Evolutionary conservation across 1,140 invertebrate species (phyloP).

Genomic region (Zelostemma sp.): DNA sequence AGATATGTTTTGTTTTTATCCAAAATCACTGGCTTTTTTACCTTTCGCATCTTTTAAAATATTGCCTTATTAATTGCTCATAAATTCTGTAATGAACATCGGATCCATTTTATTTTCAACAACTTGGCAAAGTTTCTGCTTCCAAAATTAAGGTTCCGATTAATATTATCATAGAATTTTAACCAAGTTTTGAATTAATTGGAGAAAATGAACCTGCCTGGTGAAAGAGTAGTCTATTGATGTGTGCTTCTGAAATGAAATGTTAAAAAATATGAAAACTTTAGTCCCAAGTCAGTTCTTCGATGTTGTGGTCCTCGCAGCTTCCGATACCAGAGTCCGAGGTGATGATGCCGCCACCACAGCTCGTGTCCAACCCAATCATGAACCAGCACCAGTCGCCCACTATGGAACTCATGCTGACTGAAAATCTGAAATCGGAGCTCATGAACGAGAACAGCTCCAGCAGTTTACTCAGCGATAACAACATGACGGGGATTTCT

Average conservation of each 20-base stretch:
- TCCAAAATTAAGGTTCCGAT: too few relatives aligned
- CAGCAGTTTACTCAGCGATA: slow-evolving; percentile 67
- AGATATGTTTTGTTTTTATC: too few relatives aligned
- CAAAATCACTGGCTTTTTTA: too few relatives aligned
- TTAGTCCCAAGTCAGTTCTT: slow-evolving; percentile 48
- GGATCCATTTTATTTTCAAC: too few relatives aligned
- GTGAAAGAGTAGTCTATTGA: neutral
- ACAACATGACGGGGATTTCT: slow-evolving; percentile 27
- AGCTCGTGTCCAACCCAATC: slow-evolving; percentile 57
- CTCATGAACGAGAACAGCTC: slow-evolving; percentile 79
- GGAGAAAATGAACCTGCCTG: neutral
- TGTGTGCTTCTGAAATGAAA: neutral
- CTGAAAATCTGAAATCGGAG: slow-evolving; percentile 77
- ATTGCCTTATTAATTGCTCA: too few relatives aligned
- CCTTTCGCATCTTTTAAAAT: too few relatives aligned
- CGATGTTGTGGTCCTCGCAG: slow-evolving; percentile 63
- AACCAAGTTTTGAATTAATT: neutral
- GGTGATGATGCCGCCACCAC: slow-evolving; percentile 68
- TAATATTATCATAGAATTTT: neutral
- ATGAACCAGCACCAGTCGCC: slow-evolving; percentile 59
- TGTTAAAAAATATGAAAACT: neutral
- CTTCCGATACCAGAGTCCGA: slow-evolving; percentile 49
- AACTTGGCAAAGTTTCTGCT: too few relatives aligned
- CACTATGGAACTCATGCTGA: slow-evolving; percentile 65
- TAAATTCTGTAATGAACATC: too few relatives aligned